Evolutionary conservation across 2,888 invertebrate species (phyloP).

Genomic region (Tipula unca): DNA sequence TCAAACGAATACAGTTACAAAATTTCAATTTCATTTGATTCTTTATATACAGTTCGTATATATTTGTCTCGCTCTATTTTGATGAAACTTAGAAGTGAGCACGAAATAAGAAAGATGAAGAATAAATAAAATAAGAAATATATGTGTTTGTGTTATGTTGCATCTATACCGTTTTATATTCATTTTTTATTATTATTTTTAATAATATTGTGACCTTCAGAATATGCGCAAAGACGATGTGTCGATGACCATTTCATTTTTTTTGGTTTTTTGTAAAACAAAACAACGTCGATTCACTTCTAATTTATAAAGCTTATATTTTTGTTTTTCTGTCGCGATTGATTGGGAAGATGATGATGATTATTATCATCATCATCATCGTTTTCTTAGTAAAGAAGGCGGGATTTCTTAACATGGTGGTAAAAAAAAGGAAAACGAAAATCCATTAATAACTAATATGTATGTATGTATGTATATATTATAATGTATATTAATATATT

Average conservation of each 20-base stretch:
- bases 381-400: background rate
- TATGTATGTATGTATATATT: background rate
- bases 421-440: background rate
- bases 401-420: background rate
- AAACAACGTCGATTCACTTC: slow-evolving; percentile 9
- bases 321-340: slow-evolving; percentile 1
- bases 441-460: background rate
- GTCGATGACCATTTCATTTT: slow-evolving; percentile 41
- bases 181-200: slow-evolving; percentile 17
- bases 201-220: slow-evolving; percentile 40
- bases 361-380: background rate
- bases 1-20: background rate
- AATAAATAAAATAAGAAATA: slow-evolving; percentile 8
- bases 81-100: background rate
- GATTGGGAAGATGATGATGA: background rate
- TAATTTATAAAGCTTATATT: background rate
- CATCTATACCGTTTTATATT: slow-evolving; percentile 26
- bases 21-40: slow-evolving; percentile 16
- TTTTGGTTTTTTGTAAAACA: background rate
- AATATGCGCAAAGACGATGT: slow-evolving; percentile 46
- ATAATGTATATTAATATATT: too few species aligned
- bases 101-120: background rate
- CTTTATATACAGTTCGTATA: background rate
- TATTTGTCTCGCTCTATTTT: slow-evolving; percentile 15
- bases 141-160: slow-evolving; percentile 22